Conservation (phyloP, 1,140 invertebrate species). For the Teleopsis dalmanni region DNA sequence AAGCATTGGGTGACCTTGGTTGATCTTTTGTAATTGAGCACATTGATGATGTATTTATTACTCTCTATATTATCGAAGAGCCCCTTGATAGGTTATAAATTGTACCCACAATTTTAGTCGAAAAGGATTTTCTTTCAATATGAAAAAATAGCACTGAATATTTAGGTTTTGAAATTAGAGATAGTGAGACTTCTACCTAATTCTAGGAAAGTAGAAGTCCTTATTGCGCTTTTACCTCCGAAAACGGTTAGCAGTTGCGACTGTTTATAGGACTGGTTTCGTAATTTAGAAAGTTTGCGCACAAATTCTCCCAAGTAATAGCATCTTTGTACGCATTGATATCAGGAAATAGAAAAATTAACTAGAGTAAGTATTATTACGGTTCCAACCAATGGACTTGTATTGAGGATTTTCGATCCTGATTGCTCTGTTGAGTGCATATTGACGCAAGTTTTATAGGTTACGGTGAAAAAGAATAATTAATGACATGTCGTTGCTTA, state of each 20-base stretch:
- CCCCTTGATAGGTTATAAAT: no score
- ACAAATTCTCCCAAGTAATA: conserved; percentile 19
- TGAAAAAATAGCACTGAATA: conserved; percentile 24
- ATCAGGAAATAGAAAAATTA: conserved; percentile 4
- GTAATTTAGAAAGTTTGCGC: conserved; percentile 24
- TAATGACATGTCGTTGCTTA: conserved; percentile 21
- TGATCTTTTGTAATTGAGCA: no score
- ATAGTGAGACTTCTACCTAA: conserved; percentile 26
- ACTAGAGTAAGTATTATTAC: neutral
- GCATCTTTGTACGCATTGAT: conserved; percentile 18
- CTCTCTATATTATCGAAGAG: no score
- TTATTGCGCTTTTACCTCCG: conserved; percentile 28
- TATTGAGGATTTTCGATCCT: conserved; percentile 11
- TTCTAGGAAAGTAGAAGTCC: conserved; percentile 28
- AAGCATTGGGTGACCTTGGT: no score
- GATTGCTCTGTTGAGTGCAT: conserved; percentile 9
- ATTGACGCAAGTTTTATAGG: conserved; percentile 19
- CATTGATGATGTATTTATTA: no score
- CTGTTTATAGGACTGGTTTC: conserved; percentile 24
- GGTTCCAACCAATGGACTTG: neutral
- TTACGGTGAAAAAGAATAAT: conserved; percentile 23
- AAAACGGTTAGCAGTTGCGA: conserved; percentile 22
- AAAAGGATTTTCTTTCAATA: conserved; percentile 6
- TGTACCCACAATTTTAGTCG: no score
- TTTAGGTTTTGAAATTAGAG: conserved; percentile 25